These are phyloP conservation scores for Entosphenus tridentatus DNA, from an alignment of 2,113 vertebrate species.

Conservation along the genomic window DNA sequence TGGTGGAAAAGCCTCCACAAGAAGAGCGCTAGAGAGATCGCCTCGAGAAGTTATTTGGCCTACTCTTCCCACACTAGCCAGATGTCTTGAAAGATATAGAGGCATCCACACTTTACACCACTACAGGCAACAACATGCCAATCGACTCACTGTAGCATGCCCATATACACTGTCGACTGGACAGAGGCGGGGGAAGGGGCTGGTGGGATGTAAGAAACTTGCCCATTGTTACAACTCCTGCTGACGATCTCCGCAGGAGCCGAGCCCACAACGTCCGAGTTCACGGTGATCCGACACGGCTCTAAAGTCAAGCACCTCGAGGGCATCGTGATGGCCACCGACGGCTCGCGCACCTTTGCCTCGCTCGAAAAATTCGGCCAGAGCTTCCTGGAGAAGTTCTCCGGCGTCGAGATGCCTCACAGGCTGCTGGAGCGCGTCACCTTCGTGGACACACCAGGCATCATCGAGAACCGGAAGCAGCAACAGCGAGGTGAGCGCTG, in stretches of 20 bases:
- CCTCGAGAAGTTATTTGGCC: too few species aligned
- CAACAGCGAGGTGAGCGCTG: constrained; percentile 71
- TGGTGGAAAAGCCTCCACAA: too few species aligned
- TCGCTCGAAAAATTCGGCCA: constrained; percentile 94
- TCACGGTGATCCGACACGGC: constrained; percentile 89
- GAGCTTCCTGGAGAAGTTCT: constrained; percentile 85
- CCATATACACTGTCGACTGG: too few species aligned
- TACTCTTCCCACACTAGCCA: too few species aligned
- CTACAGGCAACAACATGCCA: too few species aligned
- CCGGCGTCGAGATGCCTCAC: constrained; percentile 88
- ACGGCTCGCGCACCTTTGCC: constrained; percentile 74
- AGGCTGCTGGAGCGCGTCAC: constrained; percentile 81
- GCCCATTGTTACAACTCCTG: too few species aligned
- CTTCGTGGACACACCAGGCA: constrained; percentile 82
- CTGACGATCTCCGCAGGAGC: constrained; percentile 31
- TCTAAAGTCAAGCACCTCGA: constrained; percentile 85
- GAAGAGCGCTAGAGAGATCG: too few species aligned
- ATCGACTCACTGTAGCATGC: too few species aligned
- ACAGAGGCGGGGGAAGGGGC: too few species aligned
- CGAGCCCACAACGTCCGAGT: constrained; percentile 91
- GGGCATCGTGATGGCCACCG: constrained; percentile 93
- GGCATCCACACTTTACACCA: too few species aligned
- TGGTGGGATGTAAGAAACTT: too few species aligned
- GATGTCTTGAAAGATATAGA: too few species aligned
- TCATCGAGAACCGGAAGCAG: constrained; percentile 96